Conservation (phyloP, 2,888 invertebrate species). For the Patella pellucida region DNA sequence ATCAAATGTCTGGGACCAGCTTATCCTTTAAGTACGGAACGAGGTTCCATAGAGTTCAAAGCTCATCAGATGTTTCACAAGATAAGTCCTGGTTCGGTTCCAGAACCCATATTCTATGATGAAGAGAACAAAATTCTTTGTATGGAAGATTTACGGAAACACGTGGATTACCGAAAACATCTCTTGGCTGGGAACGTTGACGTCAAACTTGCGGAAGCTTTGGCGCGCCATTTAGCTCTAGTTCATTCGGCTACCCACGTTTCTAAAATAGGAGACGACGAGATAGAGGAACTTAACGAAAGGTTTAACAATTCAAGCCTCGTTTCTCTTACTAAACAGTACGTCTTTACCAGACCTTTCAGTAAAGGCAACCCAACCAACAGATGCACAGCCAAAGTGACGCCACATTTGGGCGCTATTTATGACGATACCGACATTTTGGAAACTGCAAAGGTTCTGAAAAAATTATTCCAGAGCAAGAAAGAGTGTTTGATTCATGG, state of each 20-base stretch:
- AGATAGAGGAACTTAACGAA: constrained; percentile 31
- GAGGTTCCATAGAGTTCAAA: constrained; percentile 45
- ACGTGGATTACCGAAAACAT: constrained; percentile 34
- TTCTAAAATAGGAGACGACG: constrained; percentile 34
- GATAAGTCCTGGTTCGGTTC: constrained; percentile 44
- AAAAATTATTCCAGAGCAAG: constrained; percentile 46
- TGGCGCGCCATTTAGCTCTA: constrained; percentile 43
- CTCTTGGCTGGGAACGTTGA: constrained; percentile 43
- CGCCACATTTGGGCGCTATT: constrained; percentile 33
- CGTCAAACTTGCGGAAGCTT: constrained; percentile 29
- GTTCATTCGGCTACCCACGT: constrained; percentile 47
- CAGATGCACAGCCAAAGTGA: constrained; percentile 41
- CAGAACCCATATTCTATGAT: constrained; percentile 40
- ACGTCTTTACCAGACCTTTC: constrained; percentile 49
- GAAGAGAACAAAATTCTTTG: constrained; percentile 33
- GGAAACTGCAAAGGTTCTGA: constrained; percentile 40
- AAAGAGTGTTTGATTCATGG: constrained; percentile 58
- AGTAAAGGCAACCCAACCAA: constrained; percentile 42
- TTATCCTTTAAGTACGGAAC: constrained; percentile 41
- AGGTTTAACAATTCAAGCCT: constrained; percentile 47
- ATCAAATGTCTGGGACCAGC: constrained; percentile 54
- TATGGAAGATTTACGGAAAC: constrained; percentile 50
- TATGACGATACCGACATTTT: constrained; percentile 43
- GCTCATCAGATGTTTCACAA: constrained; percentile 41
- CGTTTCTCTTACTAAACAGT: constrained; percentile 43